Base-by-base conservation (phyloP, 2,888 invertebrate species). In the Dione juno region DNA sequence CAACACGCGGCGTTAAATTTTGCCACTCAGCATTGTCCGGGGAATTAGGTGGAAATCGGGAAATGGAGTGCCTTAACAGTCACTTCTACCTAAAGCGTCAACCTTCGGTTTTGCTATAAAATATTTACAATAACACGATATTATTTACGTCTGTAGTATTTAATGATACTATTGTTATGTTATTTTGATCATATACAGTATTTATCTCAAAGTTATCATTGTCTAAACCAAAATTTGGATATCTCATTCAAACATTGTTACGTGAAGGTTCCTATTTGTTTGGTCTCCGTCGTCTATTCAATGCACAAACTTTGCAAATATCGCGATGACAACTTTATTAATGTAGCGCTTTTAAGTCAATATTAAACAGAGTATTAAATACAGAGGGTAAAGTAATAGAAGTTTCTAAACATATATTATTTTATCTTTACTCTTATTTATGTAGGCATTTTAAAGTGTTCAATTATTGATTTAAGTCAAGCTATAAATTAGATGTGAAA, bases 321-420 rank as follows among this genome's bases (percentile, higher is more conserved):
- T 83, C 82, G 80, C 79, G 80, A 79, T 86, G 89, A 88, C 88
- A 88, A 88, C 80, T 83, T 85, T 82, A 85, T 85, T 58, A 58
- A 58, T 58, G 58, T 58, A 58, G 21, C 41, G 58, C 41, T 58
- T 58, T 58, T 13, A 40, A 58, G 41, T 58, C 40, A 16, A 58
- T 59, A 43, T 41, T 41, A 14, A 41, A 43, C 14, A 43, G 19
- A 59, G 37, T n/a, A 28, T 53, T 53, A 28, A 28, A 53, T 14
- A 16, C 53, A 53, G 28, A 28, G 28, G 19, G 43, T 43, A 21
- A 21, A 21, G 1, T 16, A 59, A 43, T 21, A 43, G 28, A 59
- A 43, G 43, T 43, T 14, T 43, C 0, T 1, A 43, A 0, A n/a
- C n/a, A 43, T 43, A 50, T 50, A 10, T 40, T 40, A 1, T 40